phyloP scores from a whole-genome alignment of 2,113 vertebrate genomes.

The Catharus fuscescens region DNA sequence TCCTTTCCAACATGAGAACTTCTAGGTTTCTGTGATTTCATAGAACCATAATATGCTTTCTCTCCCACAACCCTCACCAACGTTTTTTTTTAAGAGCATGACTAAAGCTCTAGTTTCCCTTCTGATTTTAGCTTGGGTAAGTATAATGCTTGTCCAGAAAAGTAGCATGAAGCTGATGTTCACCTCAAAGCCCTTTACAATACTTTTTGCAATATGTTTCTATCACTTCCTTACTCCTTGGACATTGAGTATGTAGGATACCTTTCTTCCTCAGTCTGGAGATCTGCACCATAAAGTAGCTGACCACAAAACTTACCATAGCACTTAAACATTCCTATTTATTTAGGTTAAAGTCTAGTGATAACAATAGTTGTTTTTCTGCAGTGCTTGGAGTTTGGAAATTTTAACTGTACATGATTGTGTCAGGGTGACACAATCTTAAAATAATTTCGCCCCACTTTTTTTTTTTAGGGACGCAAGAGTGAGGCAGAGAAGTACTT shows the following conservation, averaged over 20 bases:
- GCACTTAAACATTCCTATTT: not conserved
- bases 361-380: conserved; percentile 20
- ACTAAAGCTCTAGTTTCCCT: not conserved
- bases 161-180: not conserved
- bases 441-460: not conserved
- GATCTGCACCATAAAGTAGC: not conserved
- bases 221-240: not conserved
- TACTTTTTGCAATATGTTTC: not conserved
- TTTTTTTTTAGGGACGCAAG: conserved; percentile 87
- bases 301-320: not conserved
- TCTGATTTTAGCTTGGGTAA: not conserved
- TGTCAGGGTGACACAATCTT: not conserved
- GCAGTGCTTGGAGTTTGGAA: not conserved
- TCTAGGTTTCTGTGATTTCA: not conserved
- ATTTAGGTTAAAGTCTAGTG: not conserved
- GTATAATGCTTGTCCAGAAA: not conserved
- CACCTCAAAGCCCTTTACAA: not conserved
- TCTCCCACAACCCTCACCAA: accelerated
- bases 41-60: not conserved
- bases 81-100: not conserved
- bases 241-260: not conserved
- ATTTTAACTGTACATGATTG: not conserved
- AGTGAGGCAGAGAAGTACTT: conserved; percentile 94
- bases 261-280: not conserved
- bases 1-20: not conserved